Conservation (phyloP, 1,140 invertebrate species). For the Popillia japonica region DNA sequence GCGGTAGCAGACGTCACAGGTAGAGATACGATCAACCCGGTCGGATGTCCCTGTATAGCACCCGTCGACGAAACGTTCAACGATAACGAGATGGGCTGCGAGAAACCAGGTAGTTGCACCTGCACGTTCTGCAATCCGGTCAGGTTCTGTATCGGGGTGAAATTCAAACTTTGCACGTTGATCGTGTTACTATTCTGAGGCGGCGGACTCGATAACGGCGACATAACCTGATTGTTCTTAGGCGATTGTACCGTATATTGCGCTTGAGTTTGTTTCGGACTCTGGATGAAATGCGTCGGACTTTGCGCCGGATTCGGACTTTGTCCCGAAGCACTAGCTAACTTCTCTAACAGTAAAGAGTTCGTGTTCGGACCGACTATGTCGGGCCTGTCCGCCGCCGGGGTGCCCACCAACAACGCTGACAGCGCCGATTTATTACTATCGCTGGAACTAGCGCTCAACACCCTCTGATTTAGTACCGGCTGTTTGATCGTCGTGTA, state of each 20-base stretch:
- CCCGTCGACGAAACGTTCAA: constrained; percentile 69
- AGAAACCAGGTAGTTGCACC: constrained; percentile 80
- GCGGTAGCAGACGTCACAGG: constrained; percentile 59
- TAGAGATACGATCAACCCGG: constrained; percentile 59
- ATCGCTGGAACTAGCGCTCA: constrained; percentile 43
- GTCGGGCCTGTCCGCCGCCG: constrained; percentile 67
- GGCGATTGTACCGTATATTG: constrained; percentile 54
- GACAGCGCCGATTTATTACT: constrained; percentile 51
- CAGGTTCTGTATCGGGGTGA: constrained; percentile 77
- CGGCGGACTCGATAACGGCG: constrained; percentile 70
- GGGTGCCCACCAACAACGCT: constrained; percentile 62
- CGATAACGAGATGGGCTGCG: constrained; percentile 80
- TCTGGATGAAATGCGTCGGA: constrained; percentile 51
- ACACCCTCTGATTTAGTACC: constrained; percentile 44
- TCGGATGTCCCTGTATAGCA: constrained; percentile 60
- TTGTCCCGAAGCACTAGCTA: constrained; percentile 63
- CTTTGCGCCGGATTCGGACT: constrained; percentile 40
- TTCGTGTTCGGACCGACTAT: constrained; percentile 65
- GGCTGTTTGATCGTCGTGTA: constrained; percentile 54
- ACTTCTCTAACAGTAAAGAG: constrained; percentile 65
- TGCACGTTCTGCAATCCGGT: constrained; percentile 81
- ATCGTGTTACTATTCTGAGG: constrained; percentile 64
- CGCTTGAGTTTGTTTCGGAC: constrained; percentile 47
- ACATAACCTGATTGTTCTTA: constrained; percentile 55
- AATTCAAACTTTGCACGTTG: constrained; percentile 77